Evolutionary conservation across 2,888 invertebrate genomes (phyloP), one percentile per base, ranked within the genome.

Genomic region (Ischnura elegans): DNA sequence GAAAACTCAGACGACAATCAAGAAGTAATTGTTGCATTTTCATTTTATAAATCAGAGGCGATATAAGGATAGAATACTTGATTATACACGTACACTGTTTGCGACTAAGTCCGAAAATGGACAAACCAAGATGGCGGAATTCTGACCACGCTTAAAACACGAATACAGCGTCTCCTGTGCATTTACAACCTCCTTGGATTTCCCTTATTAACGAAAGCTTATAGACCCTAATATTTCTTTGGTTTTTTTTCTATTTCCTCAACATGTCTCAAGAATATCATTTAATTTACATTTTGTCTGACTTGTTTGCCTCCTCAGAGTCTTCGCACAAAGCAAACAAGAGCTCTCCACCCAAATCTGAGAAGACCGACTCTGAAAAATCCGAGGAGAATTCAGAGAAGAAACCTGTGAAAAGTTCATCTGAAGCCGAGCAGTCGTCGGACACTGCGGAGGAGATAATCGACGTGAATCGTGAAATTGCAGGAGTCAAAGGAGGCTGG

Each of bases 401-500:
- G 43, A 90, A 61, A n/a, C 10, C 66, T n/a, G 25, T 19, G 21
- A 90, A 90, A 61, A 42, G 43, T 43, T 61, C 90, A 25, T n/a
- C 25, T 4, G 90, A 42, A 66, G 43, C 90, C n/a, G 61, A 61
- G n/a, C 36, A 51, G n/a, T 42, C 55, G 1, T 6, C 21, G 16
- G 42, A 43, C n/a, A 21, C 2, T 19, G 90, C 42, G 13, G 61
- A 66, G n/a, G 90, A 90, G 25, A 6, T 21, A 4, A 25, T 13
- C 0, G 46, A 46, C 25, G 36, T 25, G 16, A n/a, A 86, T 46
- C 42, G 61, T 21, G 95, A 96, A 93, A 95, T 96, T n/a, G 97
- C 96, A 93, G 97, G 97, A 0, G 95, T 96, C 45, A 95, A 95
- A 13, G 96, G 97, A 95, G 90, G 90, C 6, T 98, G 97, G 97